phyloP scores from a whole-genome alignment of 2,888 invertebrate genomes.

The Drosophila dives region DNA sequence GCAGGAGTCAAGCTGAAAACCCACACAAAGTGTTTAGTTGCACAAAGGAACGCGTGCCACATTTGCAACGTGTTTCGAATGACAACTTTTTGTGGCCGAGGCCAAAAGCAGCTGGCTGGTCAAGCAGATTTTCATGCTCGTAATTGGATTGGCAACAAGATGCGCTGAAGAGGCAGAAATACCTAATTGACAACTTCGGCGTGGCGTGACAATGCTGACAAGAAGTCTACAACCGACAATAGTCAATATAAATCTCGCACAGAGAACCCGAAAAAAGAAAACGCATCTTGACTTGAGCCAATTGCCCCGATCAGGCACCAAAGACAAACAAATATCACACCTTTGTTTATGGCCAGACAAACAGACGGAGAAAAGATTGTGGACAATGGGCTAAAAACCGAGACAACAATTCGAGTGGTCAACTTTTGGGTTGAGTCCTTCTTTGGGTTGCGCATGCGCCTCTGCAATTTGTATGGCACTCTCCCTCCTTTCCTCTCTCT shows the following conservation, averaged over 20 bases:
- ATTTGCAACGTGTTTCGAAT: conserved; percentile 32
- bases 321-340: conserved; percentile 80
- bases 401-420: conserved; percentile 34
- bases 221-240: conserved; percentile 63
- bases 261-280: conserved; percentile 23
- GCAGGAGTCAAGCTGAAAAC: conserved; percentile 23
- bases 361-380: conserved; percentile 26
- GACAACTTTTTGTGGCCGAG: conserved; percentile 22
- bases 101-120: conserved; percentile 56
- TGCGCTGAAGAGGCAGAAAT: conserved; percentile 27
- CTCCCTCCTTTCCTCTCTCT: not conserved
- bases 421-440: conserved; percentile 23
- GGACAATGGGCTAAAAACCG: conserved; percentile 17
- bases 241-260: not conserved
- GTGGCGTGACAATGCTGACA: conserved; percentile 71
- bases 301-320: conserved; percentile 74
- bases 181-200: conserved; percentile 69
- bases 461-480: conserved; percentile 26
- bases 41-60: conserved; percentile 64
- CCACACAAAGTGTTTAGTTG: conserved; percentile 48
- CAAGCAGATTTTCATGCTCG: conserved; percentile 42
- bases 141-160: conserved; percentile 66
- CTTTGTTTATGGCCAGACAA: conserved; percentile 58
- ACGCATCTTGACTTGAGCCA: conserved; percentile 79
- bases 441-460: conserved; percentile 69